Evolutionary conservation across 1,140 invertebrate genomes (phyloP).

Genomic region (Aporrectodea caliginosa): DNA sequence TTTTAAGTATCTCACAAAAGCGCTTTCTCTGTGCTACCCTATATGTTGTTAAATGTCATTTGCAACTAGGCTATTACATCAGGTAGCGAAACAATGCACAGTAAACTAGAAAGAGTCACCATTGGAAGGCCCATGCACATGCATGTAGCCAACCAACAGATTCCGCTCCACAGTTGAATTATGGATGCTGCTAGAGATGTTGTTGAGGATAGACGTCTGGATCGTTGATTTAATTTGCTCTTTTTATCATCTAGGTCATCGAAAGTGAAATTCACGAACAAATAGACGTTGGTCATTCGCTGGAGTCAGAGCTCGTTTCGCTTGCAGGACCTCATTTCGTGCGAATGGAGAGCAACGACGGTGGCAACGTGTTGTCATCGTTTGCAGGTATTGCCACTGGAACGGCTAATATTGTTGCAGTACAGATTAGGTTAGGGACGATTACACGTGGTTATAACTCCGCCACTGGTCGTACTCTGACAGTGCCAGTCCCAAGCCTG

Average conservation of each 20-base stretch:
- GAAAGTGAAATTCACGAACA: not conserved
- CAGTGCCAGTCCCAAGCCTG: no score
- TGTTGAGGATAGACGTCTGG: not conserved
- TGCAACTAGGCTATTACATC: no score
- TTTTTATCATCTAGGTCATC: not conserved
- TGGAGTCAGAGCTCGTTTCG: not conserved
- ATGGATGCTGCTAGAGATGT: not conserved
- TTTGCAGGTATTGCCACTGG: not conserved
- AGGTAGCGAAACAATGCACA: no score
- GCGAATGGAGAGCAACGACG: not conserved
- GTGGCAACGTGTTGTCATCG: not conserved
- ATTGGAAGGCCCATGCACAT: not conserved
- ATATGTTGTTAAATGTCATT: no score
- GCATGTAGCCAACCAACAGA: not conserved
- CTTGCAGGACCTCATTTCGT: not conserved
- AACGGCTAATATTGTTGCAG: not conserved
- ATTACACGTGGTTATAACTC: no score
- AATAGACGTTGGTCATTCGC: not conserved
- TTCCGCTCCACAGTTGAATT: not conserved
- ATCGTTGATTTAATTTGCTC: not conserved
- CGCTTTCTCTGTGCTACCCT: no score
- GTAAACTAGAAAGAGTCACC: no score
- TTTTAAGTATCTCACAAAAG: no score
- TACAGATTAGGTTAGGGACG: no score
- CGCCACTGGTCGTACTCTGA: no score